Conservation (phyloP, 2,113 vertebrate species). For the Apistogramma diplotaenia region DNA sequence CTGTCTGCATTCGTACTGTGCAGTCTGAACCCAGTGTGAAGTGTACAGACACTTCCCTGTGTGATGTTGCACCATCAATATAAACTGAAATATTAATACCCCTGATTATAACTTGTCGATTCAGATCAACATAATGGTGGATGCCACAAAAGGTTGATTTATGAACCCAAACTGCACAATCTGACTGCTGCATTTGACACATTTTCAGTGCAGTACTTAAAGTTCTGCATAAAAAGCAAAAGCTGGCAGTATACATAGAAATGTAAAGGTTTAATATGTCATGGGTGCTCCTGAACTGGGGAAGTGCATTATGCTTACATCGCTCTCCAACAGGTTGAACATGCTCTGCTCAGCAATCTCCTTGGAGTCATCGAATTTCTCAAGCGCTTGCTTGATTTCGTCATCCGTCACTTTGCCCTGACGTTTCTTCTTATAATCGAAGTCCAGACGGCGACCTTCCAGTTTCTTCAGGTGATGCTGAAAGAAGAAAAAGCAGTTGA, state of each 20-base stretch:
- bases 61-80: no score
- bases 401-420: constrained; percentile 95
- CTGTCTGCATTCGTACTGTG: no score
- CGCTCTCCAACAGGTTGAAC: constrained; percentile 98
- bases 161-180: no score
- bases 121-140: no score
- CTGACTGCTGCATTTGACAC: no score
- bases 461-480: constrained; percentile 98
- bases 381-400: constrained; percentile 92
- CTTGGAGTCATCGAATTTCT: constrained; percentile 98
- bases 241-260: neutral
- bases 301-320: constrained; percentile 80
- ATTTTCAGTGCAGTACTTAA: neutral
- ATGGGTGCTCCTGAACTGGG: neutral
- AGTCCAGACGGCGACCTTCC: constrained; percentile 94
- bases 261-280: neutral
- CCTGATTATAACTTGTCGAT: no score
- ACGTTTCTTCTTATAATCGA: constrained; percentile 99
- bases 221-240: neutral
- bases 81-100: no score
- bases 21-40: no score
- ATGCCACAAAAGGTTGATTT: no score
- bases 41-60: no score
- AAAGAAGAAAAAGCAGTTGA: constrained; percentile 13
- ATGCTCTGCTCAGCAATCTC: constrained; percentile 98